Percentiles rank a stretch among this genome's conserved stretches.
Evolutionary conservation across 1,140 invertebrate species (phyloP).

Genomic region (Brachionus plicatilis): DNA sequence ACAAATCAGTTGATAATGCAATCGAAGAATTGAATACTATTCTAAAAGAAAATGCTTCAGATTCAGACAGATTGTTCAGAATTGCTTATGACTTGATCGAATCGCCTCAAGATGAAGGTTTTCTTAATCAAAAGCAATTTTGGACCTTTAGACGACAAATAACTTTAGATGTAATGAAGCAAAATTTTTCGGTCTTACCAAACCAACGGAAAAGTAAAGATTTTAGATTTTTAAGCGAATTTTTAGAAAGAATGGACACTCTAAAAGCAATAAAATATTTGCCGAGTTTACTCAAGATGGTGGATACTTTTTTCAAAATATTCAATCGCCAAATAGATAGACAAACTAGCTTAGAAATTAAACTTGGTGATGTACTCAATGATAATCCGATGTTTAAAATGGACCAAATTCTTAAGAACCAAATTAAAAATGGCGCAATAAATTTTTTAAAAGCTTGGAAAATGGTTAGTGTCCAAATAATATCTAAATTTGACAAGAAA

Average conservation of each 20-base stretch:
- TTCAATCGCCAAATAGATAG: conserved; percentile 24
- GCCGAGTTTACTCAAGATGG: neutral
- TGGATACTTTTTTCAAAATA: neutral
- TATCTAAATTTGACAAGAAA: neutral
- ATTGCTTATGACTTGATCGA: neutral
- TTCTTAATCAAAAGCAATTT: neutral
- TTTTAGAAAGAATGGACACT: neutral
- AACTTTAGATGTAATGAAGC: neutral
- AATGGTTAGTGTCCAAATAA: neutral
- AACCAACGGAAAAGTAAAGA: neutral
- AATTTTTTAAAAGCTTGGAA: conserved; percentile 22
- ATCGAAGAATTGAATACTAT: neutral
- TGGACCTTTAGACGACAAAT: conserved; percentile 15
- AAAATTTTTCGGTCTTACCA: neutral
- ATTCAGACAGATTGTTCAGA: neutral
- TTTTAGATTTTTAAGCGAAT: neutral
- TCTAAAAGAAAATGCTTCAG: neutral
- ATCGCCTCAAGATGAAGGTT: neutral
- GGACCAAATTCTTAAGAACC: neutral
- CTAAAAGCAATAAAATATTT: conserved; percentile 6
- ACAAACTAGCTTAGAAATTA: neutral
- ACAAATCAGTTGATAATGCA: neutral
- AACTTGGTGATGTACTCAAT: neutral
- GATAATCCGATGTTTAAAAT: neutral
- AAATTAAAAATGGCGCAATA: neutral